phyloP scores from a whole-genome alignment of 2,113 vertebrate genomes.

The Rattus rattus region DNA sequence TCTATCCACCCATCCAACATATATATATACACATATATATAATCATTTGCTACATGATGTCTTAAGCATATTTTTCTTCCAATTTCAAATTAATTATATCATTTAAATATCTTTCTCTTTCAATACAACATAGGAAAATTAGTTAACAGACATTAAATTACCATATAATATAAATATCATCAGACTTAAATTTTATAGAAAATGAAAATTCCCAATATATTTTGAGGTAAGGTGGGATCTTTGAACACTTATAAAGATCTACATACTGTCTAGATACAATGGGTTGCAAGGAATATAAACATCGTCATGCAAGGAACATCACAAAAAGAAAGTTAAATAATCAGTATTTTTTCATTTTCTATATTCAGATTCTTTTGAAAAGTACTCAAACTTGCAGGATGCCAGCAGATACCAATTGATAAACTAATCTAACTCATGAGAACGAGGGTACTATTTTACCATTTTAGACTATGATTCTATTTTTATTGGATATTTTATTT shows the following conservation, averaged over 20 bases:
- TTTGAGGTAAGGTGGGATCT: background rate
- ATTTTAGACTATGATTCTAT: background rate
- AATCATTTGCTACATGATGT: background rate
- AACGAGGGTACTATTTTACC: background rate
- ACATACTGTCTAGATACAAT: background rate
- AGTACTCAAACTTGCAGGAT: background rate
- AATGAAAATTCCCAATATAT: background rate
- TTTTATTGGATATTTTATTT: background rate
- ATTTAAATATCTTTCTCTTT: background rate
- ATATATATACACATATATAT: no score
- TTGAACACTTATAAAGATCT: background rate
- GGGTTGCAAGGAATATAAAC: background rate
- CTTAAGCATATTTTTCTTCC: background rate
- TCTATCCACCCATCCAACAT: no score
- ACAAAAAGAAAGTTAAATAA: background rate
- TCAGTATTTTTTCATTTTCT: background rate
- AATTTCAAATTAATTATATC: constrained; percentile 11
- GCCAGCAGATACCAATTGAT: background rate
- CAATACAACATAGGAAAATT: background rate
- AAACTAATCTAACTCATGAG: background rate
- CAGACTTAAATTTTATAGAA: background rate
- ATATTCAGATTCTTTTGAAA: background rate
- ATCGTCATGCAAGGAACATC: no score
- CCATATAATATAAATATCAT: background rate
- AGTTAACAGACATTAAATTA: background rate